Conservation (phyloP, 2,797 vertebrate genomes). For the Darevskia nairensis region DNA sequence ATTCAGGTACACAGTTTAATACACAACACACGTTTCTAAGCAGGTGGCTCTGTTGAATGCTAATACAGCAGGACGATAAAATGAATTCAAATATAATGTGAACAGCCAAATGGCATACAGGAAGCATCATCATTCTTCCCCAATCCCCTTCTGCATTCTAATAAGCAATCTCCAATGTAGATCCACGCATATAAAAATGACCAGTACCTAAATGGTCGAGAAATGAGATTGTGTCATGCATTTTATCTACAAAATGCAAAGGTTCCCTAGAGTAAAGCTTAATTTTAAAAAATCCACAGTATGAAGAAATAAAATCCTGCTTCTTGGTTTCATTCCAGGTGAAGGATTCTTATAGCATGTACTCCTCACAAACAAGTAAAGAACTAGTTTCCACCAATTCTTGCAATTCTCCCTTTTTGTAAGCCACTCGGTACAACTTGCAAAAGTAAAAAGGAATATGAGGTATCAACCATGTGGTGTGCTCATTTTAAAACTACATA, state of each 20-base stretch:
- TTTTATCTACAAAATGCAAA: slow-evolving; percentile 20
- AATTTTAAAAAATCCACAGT: rapidly evolving
- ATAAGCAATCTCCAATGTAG: neutral
- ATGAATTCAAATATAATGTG: slow-evolving; percentile 18
- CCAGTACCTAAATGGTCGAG: neutral
- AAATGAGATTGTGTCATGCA: neutral
- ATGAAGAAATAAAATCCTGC: neutral
- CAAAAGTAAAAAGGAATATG: neutral
- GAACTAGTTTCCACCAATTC: too few species aligned
- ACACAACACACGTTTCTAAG: slow-evolving; percentile 19
- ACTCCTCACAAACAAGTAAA: neutral
- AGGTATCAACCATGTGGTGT: neutral
- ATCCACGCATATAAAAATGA: neutral
- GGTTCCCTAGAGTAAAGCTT: neutral
- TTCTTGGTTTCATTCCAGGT: neutral
- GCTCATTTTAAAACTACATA: neutral
- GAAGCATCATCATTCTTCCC: neutral
- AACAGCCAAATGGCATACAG: slow-evolving; percentile 19
- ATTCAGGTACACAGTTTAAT: neutral
- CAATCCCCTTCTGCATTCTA: slow-evolving; percentile 15
- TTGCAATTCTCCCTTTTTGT: neutral
- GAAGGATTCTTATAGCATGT: neutral
- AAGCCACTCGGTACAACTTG: neutral
- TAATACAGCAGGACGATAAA: neutral
- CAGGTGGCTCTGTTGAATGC: slow-evolving; percentile 12